Percentiles rank a stretch among this genome's conserved stretches.
Conservation (phyloP, 2,888 invertebrate species). For the Drosophila histrio region DNA sequence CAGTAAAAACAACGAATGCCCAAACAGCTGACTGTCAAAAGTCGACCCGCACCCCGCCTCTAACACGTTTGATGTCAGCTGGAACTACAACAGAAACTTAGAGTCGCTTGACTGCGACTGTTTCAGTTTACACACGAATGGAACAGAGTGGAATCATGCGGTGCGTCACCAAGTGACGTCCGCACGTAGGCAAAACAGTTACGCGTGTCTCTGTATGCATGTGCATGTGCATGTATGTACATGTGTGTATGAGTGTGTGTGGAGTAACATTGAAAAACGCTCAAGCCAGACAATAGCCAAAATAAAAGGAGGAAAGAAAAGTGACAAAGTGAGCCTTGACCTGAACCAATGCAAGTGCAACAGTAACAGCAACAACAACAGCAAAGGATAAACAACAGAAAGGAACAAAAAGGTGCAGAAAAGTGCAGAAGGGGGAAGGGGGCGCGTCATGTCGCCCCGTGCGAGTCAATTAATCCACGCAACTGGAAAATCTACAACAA, state of each 20-base stretch:
- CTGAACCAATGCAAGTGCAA: constrained; percentile 55
- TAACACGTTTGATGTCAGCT: constrained; percentile 41
- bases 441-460: constrained; percentile 38
- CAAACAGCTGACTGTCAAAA: constrained; percentile 70
- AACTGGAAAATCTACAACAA: constrained; percentile 18
- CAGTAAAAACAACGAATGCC: constrained; percentile 21
- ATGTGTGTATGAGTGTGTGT: constrained; percentile 4
- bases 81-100: constrained; percentile 45
- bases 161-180: constrained; percentile 73
- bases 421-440: no score
- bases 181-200: constrained; percentile 55
- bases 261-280: constrained; percentile 56
- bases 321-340: constrained; percentile 66
- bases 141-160: constrained; percentile 57
- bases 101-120: constrained; percentile 28
- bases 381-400: constrained; percentile 4
- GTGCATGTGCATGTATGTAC: constrained; percentile 4
- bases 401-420: constrained; percentile 1
- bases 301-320: constrained; percentile 20
- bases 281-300: constrained; percentile 38
- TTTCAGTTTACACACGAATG: constrained; percentile 51
- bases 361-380: constrained; percentile 6
- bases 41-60: not conserved
- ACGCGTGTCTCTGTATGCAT: constrained; percentile 35
- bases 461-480: constrained; percentile 42